These are phyloP conservation scores for Zaprionus ghesquierei DNA, from an alignment of 1,140 invertebrate species.

Conservation along the genomic window DNA sequence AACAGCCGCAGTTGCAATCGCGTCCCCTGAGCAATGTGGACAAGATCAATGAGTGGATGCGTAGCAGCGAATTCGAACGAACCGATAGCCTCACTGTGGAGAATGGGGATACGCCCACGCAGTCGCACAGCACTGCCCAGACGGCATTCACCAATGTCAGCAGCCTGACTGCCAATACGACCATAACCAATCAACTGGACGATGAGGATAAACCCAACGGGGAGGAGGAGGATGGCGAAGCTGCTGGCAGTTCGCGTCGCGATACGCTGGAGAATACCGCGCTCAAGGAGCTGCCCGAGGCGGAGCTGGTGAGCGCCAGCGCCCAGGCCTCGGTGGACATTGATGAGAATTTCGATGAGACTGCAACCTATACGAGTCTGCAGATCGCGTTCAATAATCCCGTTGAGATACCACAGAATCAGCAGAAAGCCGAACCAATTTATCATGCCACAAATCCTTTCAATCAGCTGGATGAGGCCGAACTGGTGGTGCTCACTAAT, in stretches of 20 bases:
- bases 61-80: conserved; percentile 75
- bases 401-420: conserved; percentile 74
- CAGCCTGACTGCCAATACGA: conserved; percentile 67
- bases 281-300: conserved; percentile 71
- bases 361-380: conserved; percentile 90
- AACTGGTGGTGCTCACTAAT: conserved; percentile 76
- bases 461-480: conserved; percentile 59
- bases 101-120: conserved; percentile 63
- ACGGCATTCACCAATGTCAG: conserved; percentile 69
- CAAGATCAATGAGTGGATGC: conserved; percentile 81
- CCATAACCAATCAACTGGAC: conserved; percentile 72
- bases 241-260: conserved; percentile 84
- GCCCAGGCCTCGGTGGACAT: conserved; percentile 83
- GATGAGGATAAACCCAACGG: conserved; percentile 84
- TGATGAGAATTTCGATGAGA: conserved; percentile 88
- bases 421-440: not conserved
- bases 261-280: conserved; percentile 78
- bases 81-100: conserved; percentile 76
- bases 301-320: conserved; percentile 46
- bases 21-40: conserved; percentile 60
- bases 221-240: conserved; percentile 83
- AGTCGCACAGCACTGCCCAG: conserved; percentile 60
- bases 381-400: conserved; percentile 94
- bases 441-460: conserved; percentile 63
- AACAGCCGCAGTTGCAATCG: conserved; percentile 59